Evolutionary conservation across 2,113 vertebrate genomes (phyloP).

Genomic region (Peromyscus polionotus): DNA sequence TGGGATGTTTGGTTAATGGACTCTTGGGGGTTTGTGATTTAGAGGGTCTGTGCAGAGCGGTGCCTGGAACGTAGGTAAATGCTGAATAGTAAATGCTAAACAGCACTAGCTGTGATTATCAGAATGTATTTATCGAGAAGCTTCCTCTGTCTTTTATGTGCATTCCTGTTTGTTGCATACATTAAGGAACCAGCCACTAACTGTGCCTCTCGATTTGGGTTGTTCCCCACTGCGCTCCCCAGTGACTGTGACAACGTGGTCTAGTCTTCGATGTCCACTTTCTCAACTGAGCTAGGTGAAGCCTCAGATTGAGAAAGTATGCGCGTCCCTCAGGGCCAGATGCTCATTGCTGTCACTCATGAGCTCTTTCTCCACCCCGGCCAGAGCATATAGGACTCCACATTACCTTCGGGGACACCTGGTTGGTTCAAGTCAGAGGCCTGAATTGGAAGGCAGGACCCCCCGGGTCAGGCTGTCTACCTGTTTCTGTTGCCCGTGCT

Average conservation of each 20-base stretch:
- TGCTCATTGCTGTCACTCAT: neutral
- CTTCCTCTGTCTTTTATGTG: neutral
- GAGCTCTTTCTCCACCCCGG: neutral
- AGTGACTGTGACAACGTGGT: neutral
- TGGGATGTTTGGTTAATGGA: neutral
- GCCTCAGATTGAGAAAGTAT: neutral
- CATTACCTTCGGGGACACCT: neutral
- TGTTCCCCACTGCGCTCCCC: neutral
- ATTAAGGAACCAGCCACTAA: neutral
- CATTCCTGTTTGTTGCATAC: neutral
- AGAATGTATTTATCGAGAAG: neutral
- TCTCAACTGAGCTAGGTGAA: neutral
- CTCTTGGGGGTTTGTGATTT: neutral
- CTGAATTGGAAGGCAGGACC: neutral
- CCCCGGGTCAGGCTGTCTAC: neutral
- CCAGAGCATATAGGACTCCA: neutral
- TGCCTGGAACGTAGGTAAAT: neutral
- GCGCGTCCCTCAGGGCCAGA: neutral
- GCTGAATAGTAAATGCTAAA: neutral
- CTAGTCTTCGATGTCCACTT: neutral
- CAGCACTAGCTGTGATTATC: neutral
- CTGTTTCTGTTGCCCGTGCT: neutral
- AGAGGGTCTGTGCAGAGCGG: neutral
- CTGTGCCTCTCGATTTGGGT: neutral
- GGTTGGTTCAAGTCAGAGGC: neutral